Evolutionary conservation across 35 echinoderm and acorn worm species (phyloP).

Genomic region (Lytechinus variegatus): DNA sequence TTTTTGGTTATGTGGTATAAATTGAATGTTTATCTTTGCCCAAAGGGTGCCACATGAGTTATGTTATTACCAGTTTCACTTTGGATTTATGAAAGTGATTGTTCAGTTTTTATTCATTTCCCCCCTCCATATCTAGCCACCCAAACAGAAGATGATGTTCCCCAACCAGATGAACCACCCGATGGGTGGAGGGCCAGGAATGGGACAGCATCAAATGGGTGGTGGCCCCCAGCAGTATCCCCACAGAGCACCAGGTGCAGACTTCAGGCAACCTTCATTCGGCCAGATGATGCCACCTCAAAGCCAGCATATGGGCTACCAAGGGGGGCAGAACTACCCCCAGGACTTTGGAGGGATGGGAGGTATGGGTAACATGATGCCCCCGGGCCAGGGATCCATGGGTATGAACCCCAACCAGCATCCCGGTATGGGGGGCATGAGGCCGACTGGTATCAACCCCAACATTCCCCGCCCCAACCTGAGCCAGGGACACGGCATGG

Average conservation of each 20-base stretch:
- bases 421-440: slow-evolving; percentile 67
- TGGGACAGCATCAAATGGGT: slow-evolving; percentile 47
- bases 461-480: slow-evolving; percentile 76
- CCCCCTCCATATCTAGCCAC: not conserved
- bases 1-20: too few relatives aligned
- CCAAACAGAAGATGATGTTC: slow-evolving; percentile 35
- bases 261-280: slow-evolving; percentile 36
- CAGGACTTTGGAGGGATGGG: slow-evolving; percentile 49
- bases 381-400: slow-evolving; percentile 51
- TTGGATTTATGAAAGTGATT: not conserved
- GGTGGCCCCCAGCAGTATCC: slow-evolving; percentile 34
- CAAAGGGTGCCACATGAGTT: too few relatives aligned
- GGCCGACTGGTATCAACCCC: slow-evolving; percentile 73
- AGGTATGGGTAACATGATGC: slow-evolving; percentile 71
- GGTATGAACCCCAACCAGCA: slow-evolving; percentile 63
- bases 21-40: too few relatives aligned
- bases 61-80: too few relatives aligned
- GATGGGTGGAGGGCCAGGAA: slow-evolving; percentile 30
- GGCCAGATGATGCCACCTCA: slow-evolving; percentile 64
- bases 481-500: slow-evolving; percentile 55
- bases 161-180: slow-evolving; percentile 45
- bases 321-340: slow-evolving; percentile 59
- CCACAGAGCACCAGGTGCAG: slow-evolving; percentile 21
- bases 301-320: slow-evolving; percentile 48
- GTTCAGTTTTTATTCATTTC: not conserved